Conservation (phyloP, 2,888 invertebrate species). For the Dicyrtoma fusca region DNA sequence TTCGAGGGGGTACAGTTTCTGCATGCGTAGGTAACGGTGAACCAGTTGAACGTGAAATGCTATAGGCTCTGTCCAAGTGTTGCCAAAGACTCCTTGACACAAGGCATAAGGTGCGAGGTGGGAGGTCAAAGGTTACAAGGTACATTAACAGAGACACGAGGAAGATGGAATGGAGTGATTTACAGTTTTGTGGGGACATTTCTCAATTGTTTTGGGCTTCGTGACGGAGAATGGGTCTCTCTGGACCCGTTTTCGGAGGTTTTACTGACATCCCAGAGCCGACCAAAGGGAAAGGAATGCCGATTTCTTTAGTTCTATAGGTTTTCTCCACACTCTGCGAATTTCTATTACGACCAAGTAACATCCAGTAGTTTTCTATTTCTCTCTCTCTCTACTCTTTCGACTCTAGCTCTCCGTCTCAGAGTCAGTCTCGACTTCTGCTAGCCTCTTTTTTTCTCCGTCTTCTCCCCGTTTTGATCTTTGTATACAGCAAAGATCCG, state of each 20-base stretch:
- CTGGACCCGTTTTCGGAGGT: conserved; percentile 50
- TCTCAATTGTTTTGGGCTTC: conserved; percentile 56
- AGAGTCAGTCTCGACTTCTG: too few species aligned
- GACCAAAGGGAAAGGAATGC: conserved; percentile 20
- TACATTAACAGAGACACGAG: conserved; percentile 13
- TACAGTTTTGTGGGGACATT: conserved; percentile 55
- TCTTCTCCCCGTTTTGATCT: conserved; percentile 15
- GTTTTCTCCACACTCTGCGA: conserved; percentile 27
- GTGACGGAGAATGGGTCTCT: conserved; percentile 55
- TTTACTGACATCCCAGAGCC: conserved; percentile 39
- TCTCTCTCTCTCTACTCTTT: not conserved
- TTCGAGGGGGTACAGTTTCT: too few species aligned
- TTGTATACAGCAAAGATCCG: conserved; percentile 13
- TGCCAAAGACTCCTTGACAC: too few species aligned
- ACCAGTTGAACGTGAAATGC: too few species aligned
- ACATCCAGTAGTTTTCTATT: too few species aligned
- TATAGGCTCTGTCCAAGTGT: too few species aligned
- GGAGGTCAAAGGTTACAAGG: conserved; percentile 16
- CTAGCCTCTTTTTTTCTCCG: conserved; percentile 15
- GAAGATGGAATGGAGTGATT: conserved; percentile 42
- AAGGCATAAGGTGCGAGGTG: not conserved
- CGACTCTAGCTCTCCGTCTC: not conserved
- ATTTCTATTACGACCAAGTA: conserved; percentile 22
- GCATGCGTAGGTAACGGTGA: too few species aligned
- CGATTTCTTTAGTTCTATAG: conserved; percentile 34